phyloP scores from a whole-genome alignment of 1,140 invertebrate species.

The Ooceraea biroi region DNA sequence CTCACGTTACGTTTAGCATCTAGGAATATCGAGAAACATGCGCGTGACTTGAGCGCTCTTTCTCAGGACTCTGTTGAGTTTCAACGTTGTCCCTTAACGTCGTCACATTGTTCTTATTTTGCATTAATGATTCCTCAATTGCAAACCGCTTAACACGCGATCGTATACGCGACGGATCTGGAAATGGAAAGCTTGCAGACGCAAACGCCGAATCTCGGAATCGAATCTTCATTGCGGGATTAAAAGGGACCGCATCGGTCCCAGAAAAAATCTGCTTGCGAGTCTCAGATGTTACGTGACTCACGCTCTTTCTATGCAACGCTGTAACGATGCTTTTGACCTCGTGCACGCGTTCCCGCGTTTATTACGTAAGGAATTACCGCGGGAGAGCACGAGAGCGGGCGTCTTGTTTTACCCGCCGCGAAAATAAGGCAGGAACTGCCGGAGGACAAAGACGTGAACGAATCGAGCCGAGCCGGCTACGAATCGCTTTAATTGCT shows the following conservation, averaged over 20 bases:
- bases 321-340: conserved; percentile 60
- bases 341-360: conserved; percentile 69
- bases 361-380: conserved; percentile 70
- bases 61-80: neutral
- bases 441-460: conserved; percentile 65
- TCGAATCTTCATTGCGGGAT: neutral
- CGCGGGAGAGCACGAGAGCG: conserved; percentile 31
- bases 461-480: conserved; percentile 54
- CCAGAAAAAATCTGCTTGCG: conserved; percentile 32
- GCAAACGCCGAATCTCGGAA: neutral
- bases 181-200: neutral
- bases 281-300: conserved; percentile 38
- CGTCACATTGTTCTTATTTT: neutral
- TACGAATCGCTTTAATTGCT: conserved; percentile 77
- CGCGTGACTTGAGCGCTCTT: neutral
- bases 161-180: neutral
- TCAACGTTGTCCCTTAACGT: neutral
- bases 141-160: neutral
- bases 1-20: neutral
- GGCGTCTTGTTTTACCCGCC: conserved; percentile 45
- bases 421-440: conserved; percentile 63
- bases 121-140: neutral
- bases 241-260: neutral
- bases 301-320: conserved; percentile 44
- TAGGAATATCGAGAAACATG: neutral